phyloP scores from a whole-genome alignment of 2,113 vertebrate genomes.

The Hemiprocne comata region DNA sequence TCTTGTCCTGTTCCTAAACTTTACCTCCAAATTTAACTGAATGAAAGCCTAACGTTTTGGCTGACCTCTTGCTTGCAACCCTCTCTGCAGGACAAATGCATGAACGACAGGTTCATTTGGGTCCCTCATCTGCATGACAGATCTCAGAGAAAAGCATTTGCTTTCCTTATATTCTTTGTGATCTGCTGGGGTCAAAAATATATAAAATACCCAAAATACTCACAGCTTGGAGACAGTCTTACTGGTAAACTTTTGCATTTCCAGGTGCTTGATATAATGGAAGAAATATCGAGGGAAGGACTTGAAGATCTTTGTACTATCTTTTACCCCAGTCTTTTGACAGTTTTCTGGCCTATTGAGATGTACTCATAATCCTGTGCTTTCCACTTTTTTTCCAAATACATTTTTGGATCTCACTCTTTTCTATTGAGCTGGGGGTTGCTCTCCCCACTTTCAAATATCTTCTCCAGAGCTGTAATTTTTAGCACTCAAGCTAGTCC shows the following conservation, averaged over 20 bases:
- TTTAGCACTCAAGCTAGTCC: background rate
- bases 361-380: background rate
- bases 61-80: background rate
- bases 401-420: background rate
- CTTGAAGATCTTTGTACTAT: fast-evolving
- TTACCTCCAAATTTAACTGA: background rate
- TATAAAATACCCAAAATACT: background rate
- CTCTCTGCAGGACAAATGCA: fast-evolving
- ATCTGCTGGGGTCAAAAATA: background rate
- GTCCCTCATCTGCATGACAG: fast-evolving
- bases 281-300: background rate
- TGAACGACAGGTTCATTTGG: background rate
- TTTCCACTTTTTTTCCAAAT: background rate
- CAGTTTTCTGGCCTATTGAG: background rate
- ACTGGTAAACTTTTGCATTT: background rate
- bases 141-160: background rate
- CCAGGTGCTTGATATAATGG: background rate
- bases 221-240: background rate
- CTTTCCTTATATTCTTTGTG: background rate
- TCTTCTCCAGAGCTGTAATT: background rate
- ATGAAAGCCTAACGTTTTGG: background rate
- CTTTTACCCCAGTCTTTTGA: background rate
- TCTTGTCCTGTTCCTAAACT: no score
- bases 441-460: background rate
- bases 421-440: background rate